A percentile compares a stretch with the other conserved stretches of the same genome.
These are phyloP conservation scores for Chitala chitala DNA, from an alignment of 2,113 vertebrate species.

Conservation along the genomic window DNA sequence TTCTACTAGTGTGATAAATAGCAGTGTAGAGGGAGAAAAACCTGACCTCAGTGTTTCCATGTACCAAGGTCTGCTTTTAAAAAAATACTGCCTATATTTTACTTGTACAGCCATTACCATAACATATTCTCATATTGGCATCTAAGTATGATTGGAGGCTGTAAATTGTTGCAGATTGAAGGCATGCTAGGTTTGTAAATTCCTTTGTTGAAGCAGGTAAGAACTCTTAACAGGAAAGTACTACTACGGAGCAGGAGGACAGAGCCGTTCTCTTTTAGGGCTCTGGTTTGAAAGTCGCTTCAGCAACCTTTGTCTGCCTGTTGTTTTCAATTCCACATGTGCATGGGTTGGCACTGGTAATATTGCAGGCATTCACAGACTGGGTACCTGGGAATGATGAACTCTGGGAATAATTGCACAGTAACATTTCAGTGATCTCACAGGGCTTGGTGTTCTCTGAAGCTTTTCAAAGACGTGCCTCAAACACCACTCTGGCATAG, in stretches of 20 bases:
- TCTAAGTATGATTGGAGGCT: too few species aligned
- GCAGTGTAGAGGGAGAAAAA: constrained; percentile 29
- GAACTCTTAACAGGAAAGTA: too few species aligned
- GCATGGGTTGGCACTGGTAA: not conserved
- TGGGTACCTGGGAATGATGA: constrained; percentile 13
- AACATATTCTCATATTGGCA: not conserved
- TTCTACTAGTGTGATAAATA: constrained; percentile 47
- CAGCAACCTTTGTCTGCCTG: not conserved
- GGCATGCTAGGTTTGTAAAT: too few species aligned
- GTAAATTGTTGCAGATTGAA: too few species aligned
- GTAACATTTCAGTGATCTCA: constrained; percentile 30
- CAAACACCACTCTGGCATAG: constrained; percentile 20
- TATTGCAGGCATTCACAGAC: constrained; percentile 29
- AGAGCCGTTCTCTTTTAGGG: too few species aligned
- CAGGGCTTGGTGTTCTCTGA: constrained; percentile 13
- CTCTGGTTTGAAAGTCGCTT: too few species aligned
- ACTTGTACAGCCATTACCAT: not conserved
- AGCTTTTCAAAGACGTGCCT: not conserved
- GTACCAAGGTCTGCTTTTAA: constrained; percentile 39
- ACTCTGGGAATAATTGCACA: constrained; percentile 35
- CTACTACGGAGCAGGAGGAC: too few species aligned
- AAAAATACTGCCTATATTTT: not conserved
- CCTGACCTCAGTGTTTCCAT: constrained; percentile 19
- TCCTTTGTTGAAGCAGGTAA: too few species aligned
- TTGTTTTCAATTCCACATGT: not conserved